Evolutionary conservation across 2,113 vertebrate genomes (phyloP).

Genomic region (Uria aalge): DNA sequence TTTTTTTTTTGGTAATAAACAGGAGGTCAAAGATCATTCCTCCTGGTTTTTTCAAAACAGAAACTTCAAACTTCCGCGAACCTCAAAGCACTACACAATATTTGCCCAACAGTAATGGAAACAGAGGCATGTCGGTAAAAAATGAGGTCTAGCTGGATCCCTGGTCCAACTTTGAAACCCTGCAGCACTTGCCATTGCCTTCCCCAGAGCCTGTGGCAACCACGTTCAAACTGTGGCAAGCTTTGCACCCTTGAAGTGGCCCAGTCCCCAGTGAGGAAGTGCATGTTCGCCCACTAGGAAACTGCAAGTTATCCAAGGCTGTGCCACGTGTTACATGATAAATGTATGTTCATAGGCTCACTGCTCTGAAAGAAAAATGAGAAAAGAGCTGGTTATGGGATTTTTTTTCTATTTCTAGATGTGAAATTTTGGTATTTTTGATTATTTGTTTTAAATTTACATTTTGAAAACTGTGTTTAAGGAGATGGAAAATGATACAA

Average conservation of each 20-base stretch:
- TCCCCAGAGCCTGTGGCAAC: neutral
- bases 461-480: neutral
- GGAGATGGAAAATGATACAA: neutral
- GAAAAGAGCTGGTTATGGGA: neutral
- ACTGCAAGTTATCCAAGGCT: neutral
- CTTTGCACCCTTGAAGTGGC: neutral
- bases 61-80: neutral
- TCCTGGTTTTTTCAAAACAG: neutral
- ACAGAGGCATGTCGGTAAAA: neutral
- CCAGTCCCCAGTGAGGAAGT: neutral
- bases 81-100: neutral
- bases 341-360: neutral
- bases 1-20: neutral
- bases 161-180: neutral
- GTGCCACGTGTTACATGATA: neutral
- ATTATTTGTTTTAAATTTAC: neutral
- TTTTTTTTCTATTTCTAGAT: neutral
- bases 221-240: neutral
- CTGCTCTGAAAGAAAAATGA: neutral
- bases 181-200: neutral
- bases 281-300: neutral
- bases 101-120: neutral
- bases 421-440: neutral
- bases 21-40: neutral
- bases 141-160: neutral